Evolutionary conservation across 2,113 vertebrate genomes (phyloP).

Genomic region (Lagopus muta): DNA sequence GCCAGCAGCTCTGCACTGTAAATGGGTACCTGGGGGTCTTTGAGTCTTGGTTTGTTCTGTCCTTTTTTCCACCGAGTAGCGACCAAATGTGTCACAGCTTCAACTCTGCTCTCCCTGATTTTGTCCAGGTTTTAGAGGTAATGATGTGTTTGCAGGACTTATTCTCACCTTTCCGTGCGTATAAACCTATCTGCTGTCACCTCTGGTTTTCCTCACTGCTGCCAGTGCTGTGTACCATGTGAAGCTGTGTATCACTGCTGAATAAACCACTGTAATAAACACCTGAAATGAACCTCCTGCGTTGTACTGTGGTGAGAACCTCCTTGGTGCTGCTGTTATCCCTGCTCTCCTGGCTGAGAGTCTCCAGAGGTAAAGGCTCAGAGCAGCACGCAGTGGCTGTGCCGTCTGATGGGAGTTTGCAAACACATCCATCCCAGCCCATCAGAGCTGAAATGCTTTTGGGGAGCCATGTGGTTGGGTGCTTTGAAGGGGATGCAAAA

Average conservation of each 20-base stretch:
- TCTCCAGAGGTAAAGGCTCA: fast-evolving
- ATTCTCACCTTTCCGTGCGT: neutral
- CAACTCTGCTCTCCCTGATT: neutral
- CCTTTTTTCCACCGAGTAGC: neutral
- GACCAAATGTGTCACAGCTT: neutral
- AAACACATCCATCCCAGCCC: fast-evolving
- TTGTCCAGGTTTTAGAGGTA: neutral
- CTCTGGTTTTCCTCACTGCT: neutral
- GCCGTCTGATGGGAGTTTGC: neutral
- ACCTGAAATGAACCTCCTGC: slow-evolving; percentile 50
- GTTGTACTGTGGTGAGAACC: slow-evolving; percentile 66
- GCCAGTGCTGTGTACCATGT: slow-evolving; percentile 53
- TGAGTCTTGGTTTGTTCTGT: too few species aligned
- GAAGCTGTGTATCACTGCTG: slow-evolving; percentile 60
- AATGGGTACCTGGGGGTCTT: too few species aligned
- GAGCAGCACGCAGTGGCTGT: neutral
- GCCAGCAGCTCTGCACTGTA: too few species aligned
- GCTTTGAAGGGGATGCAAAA: neutral
- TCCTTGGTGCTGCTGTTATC: neutral
- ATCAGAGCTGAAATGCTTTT: neutral
- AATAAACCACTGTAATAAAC: slow-evolving; percentile 80
- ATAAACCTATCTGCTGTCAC: neutral
- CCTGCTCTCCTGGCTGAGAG: fast-evolving
- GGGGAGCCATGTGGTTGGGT: fast-evolving
- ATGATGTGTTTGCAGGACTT: neutral